Percentiles rank a stretch among this genome's conserved stretches.
Evolutionary conservation across 2,113 vertebrate genomes (phyloP).

Genomic region (Amphilophus citrinellus): DNA sequence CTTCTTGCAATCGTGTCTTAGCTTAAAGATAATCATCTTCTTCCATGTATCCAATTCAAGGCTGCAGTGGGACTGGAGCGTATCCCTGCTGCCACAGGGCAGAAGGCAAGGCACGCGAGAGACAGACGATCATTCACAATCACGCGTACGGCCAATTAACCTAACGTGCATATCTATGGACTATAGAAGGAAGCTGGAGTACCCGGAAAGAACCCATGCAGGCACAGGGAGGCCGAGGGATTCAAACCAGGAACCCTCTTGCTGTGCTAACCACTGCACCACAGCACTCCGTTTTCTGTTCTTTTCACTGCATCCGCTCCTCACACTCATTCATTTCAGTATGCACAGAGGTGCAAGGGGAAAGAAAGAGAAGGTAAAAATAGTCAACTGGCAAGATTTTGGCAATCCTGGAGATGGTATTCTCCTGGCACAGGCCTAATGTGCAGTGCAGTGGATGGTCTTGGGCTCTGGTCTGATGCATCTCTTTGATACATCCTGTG

Average conservation of each 20-base stretch:
- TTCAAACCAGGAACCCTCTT: not conserved
- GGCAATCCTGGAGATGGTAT: not conserved
- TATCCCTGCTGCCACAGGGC: not conserved
- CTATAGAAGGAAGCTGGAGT: not conserved
- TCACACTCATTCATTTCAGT: not conserved
- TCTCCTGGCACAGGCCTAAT: not conserved
- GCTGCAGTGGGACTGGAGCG: not conserved
- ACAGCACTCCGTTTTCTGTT: not conserved
- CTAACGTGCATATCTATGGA: not conserved
- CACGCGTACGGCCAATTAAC: not conserved
- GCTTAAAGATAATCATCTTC: not conserved
- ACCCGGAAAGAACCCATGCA: not conserved
- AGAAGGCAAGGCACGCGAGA: not conserved
- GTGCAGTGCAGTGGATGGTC: not conserved
- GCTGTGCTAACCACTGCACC: not conserved
- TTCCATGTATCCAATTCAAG: not conserved
- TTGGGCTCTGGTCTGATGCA: not conserved
- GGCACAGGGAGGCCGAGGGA: not conserved
- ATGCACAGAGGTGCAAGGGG: accelerated
- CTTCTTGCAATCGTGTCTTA: not conserved
- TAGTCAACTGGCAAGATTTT: not conserved
- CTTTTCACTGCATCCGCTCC: not conserved
- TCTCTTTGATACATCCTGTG: not conserved
- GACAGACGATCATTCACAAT: not conserved
- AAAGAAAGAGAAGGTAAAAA: not conserved